A percentile compares a stretch with the other conserved stretches of the same genome.
Evolutionary conservation across 2,797 vertebrate genomes (phyloP).

Genomic region (Sternarchorhynchus goeldii): DNA sequence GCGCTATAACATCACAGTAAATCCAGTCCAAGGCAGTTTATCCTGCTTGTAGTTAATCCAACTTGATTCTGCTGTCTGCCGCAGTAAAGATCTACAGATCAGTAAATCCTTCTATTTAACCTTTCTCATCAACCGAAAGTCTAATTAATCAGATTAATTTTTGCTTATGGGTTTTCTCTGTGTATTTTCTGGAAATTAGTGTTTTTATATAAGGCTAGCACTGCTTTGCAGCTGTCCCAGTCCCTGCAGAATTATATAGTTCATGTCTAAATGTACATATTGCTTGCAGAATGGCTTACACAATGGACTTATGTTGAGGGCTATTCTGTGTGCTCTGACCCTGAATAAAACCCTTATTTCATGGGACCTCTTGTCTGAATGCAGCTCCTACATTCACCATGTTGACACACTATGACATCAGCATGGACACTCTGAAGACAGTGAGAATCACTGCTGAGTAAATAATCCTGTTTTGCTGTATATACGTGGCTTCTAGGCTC

Average conservation of each 20-base stretch:
- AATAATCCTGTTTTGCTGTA: constrained; percentile 75
- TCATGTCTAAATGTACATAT: not conserved
- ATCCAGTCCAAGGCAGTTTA: constrained; percentile 64
- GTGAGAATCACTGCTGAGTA: constrained; percentile 70
- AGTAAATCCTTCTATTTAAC: not conserved
- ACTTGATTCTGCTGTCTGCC: constrained; percentile 47
- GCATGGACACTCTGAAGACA: constrained; percentile 36
- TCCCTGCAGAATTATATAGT: not conserved
- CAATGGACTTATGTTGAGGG: not conserved
- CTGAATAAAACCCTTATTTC: not conserved
- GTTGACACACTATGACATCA: constrained; percentile 48
- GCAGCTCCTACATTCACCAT: constrained; percentile 10
- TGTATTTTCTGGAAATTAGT: not conserved
- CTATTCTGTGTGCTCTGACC: not conserved
- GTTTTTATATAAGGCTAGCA: not conserved
- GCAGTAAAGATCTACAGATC: constrained; percentile 37
- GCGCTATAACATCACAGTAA: constrained; percentile 56
- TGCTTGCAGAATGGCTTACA: not conserved
- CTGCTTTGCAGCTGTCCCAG: not conserved
- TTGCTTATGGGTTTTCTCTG: not conserved
- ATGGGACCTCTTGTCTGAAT: not conserved
- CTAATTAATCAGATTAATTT: not conserved
- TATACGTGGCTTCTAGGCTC: constrained; percentile 57
- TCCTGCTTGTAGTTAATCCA: constrained; percentile 65
- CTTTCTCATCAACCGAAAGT: not conserved